Evolutionary conservation across 2,113 vertebrate species (phyloP), one percentile per base, ranked within the genome.

Genomic region (Hippolais icterina): DNA sequence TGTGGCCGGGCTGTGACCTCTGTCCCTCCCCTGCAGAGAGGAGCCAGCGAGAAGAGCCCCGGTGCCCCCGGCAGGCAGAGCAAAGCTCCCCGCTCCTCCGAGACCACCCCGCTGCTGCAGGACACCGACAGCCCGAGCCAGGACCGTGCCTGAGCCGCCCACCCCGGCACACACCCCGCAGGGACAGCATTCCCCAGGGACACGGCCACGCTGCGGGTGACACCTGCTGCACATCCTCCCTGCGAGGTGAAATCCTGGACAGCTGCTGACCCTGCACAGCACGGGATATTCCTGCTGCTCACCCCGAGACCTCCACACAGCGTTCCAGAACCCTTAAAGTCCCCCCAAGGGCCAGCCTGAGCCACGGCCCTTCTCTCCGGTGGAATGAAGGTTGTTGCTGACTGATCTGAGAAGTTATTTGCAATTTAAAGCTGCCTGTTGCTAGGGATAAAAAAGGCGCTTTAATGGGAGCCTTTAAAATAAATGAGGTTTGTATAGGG

Each of bases 381-480:
- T 31, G 79, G 59, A 86, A 60, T 25, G 57, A 60, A 95, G 83
- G 37, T 3, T 3, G 29, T 79, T 3, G 2, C 46, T 56, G 86
- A 61, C 49, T 84, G 77, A 82, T 79, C 49, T 1, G 11, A 52
- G 88, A 71, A 79, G 79, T 87, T 70, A 28, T 78, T 83, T 94
- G 93, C 86, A 47, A 75, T 95, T 90, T 81, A 54, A 87, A 92
- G n/a, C 69, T 78, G 83, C 52, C 47, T 56, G 0, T 74, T 71
- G 71, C 71, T 74, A 22, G 65, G 83, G 78, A 74, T 92, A 71
- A 90, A 71, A 90, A 75, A 87, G 83, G 80, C 72, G 42, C 76
- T 92, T 92, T 82, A 96, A 78, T 52, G 21, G 44, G 57, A 83
- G 65, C 80, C 83, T 87, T 87, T 86, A 90, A 91, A 95, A 92